These are phyloP conservation scores for Propsilocerus akamusi DNA, from an alignment of 1,140 invertebrate species.

Conservation along the genomic window DNA sequence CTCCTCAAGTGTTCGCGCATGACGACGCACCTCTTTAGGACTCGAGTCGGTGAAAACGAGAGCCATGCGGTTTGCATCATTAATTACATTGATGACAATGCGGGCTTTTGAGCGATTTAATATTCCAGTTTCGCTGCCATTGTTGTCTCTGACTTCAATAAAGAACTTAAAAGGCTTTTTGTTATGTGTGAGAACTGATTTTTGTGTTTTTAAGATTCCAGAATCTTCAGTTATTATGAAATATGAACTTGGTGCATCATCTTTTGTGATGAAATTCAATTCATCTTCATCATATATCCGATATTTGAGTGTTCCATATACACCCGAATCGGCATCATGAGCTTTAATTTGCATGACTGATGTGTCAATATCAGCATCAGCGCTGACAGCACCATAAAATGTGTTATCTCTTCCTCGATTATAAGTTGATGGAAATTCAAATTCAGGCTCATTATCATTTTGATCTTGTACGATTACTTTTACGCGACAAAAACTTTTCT, in stretches of 20 bases:
- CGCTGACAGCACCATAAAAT: slow-evolving; percentile 52
- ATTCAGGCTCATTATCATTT: slow-evolving; percentile 72
- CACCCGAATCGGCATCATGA: slow-evolving; percentile 62
- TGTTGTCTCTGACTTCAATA: slow-evolving; percentile 33
- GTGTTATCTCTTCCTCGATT: slow-evolving; percentile 28
- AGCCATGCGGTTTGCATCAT: slow-evolving; percentile 50
- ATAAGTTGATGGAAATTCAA: slow-evolving; percentile 41
- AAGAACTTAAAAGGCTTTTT: slow-evolving; percentile 53
- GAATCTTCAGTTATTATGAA: slow-evolving; percentile 53
- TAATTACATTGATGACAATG: slow-evolving; percentile 41
- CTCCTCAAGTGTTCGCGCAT: slow-evolving; percentile 40
- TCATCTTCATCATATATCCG: slow-evolving; percentile 23
- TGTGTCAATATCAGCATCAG: slow-evolving; percentile 46
- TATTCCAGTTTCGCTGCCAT: slow-evolving; percentile 17
- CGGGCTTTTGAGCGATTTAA: slow-evolving; percentile 16
- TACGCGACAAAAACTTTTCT: slow-evolving; percentile 49
- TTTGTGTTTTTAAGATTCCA: slow-evolving; percentile 52
- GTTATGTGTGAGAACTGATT: slow-evolving; percentile 43
- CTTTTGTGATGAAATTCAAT: slow-evolving; percentile 28
- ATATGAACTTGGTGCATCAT: slow-evolving; percentile 25
- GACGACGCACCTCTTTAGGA: slow-evolving; percentile 46
- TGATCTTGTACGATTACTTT: slow-evolving; percentile 67
- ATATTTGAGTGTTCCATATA: slow-evolving; percentile 57
- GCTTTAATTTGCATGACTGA: slow-evolving; percentile 56
- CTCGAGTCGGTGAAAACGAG: slow-evolving; percentile 53